These are phyloP conservation scores for Ciconia nigra DNA, from an alignment of 2,797 vertebrate species.

Conservation along the genomic window DNA sequence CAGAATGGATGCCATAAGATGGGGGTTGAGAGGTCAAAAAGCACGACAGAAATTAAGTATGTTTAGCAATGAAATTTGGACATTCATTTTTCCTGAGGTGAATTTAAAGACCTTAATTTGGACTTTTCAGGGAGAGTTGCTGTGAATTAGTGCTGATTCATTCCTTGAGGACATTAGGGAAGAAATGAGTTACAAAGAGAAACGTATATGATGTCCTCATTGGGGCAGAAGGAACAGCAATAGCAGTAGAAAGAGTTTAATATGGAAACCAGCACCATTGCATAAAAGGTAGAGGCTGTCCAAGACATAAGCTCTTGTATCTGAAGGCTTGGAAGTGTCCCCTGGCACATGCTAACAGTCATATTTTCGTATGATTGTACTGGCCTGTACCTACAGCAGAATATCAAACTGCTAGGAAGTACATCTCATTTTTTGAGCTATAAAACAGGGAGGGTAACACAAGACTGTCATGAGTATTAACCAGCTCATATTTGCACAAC, in stretches of 20 bases:
- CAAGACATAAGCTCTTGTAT: neutral
- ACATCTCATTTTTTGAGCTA: neutral
- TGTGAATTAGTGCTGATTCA: neutral
- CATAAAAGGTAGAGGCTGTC: neutral
- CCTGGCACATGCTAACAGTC: neutral
- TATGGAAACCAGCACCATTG: neutral
- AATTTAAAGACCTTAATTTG: neutral
- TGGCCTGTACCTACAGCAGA: neutral
- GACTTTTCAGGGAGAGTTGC: neutral
- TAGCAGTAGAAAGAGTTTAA: neutral
- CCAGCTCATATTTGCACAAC: neutral
- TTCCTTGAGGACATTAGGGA: neutral
- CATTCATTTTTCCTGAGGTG: neutral
- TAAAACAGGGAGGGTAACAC: neutral
- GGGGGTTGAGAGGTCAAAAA: neutral
- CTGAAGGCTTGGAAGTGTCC: neutral
- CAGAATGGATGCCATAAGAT: neutral
- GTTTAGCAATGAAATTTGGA: neutral
- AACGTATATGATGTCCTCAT: neutral
- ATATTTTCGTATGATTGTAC: neutral
- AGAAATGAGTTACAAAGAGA: neutral
- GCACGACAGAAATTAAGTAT: neutral
- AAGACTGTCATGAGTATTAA: neutral
- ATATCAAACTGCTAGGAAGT: neutral
- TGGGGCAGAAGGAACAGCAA: neutral